Evolutionary conservation across 2,113 vertebrate genomes (phyloP).

Genomic region (Tamias sibiricus): DNA sequence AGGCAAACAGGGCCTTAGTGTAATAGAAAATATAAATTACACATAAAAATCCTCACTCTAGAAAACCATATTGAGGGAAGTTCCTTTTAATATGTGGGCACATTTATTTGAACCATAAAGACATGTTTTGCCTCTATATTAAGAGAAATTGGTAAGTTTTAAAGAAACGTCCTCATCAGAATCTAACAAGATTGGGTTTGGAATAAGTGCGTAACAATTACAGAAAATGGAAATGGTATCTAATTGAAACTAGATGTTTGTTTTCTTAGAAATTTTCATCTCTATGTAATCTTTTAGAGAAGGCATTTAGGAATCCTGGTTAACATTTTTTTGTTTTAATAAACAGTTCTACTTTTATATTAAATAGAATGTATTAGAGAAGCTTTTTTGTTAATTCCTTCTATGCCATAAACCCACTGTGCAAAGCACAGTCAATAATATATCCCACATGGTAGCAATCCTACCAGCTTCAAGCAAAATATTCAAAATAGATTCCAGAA

Average conservation of each 20-base stretch:
- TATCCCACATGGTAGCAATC: background rate
- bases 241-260: background rate
- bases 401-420: background rate
- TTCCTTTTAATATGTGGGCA: background rate
- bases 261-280: conserved; percentile 3
- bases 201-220: background rate
- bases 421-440: background rate
- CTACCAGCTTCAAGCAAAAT: background rate
- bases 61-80: background rate
- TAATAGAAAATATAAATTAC: background rate
- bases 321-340: conserved; percentile 18
- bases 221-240: background rate
- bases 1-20: background rate
- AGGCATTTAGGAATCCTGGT: background rate
- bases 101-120: background rate
- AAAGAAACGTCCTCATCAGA: background rate
- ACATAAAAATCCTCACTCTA: background rate
- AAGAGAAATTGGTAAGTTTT: conserved; percentile 1
- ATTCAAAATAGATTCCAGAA: no score
- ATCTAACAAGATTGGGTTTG: background rate
- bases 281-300: background rate
- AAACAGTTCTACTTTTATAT: background rate
- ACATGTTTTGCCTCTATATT: background rate
- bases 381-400: background rate
- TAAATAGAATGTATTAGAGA: background rate